Percentiles rank a stretch among this genome's conserved stretches.
These are phyloP conservation scores for Acanthosepion esculentum DNA, from an alignment of 2,888 invertebrate genomes.

Conservation along the genomic window DNA sequence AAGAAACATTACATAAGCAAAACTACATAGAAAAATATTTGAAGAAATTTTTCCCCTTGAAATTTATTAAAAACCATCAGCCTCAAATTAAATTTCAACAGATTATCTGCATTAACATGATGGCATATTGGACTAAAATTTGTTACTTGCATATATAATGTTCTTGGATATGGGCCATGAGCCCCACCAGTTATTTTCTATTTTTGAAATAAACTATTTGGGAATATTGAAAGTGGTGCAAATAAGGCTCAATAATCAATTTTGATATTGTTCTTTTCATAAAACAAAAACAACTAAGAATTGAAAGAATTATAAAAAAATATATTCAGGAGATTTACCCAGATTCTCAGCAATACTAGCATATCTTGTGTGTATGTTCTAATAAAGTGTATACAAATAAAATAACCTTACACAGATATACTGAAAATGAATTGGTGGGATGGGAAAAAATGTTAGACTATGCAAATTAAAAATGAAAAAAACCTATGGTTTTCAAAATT, in stretches of 20 bases:
- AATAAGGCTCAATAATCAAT: neutral
- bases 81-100: neutral
- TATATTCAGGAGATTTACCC: neutral
- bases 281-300: neutral
- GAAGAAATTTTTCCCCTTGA: constrained; percentile 33
- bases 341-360: neutral
- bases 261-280: too few species aligned
- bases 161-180: neutral
- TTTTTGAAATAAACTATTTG: neutral
- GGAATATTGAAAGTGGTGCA: neutral
- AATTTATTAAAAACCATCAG: neutral
- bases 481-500: neutral
- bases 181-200: neutral
- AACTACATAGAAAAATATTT: constrained; percentile 33
- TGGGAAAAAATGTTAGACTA: neutral
- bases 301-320: too few species aligned
- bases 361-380: neutral
- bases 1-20: constrained; percentile 33
- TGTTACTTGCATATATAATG: neutral
- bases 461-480: neutral
- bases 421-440: neutral
- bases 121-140: neutral
- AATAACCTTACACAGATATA: neutral
- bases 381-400: neutral
- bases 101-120: neutral